Conservation (phyloP, 2,797 vertebrate species). For the Myotis myotis region DNA sequence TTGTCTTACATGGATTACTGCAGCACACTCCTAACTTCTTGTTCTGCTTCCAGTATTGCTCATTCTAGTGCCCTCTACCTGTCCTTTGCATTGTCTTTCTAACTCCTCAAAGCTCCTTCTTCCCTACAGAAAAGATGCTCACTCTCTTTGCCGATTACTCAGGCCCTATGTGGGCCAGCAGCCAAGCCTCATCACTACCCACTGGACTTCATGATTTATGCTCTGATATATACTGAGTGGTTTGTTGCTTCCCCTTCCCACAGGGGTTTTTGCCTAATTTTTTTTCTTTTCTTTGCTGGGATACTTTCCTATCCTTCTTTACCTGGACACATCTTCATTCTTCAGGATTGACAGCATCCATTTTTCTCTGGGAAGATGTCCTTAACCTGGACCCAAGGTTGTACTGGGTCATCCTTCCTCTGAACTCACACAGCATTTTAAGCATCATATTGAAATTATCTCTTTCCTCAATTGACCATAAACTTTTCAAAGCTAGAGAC, state of each 20-base stretch:
- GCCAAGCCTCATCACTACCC: not conserved
- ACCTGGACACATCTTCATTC: not conserved
- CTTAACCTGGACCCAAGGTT: not conserved
- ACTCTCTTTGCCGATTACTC: no score
- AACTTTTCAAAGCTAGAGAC: not conserved
- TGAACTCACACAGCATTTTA: not conserved
- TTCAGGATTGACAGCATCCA: not conserved
- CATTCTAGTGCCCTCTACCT: not conserved
- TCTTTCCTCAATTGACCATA: not conserved
- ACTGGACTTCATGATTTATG: not conserved
- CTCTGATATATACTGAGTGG: not conserved
- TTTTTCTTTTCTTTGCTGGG: not conserved
- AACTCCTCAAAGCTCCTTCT: not conserved
- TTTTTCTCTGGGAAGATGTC: not conserved
- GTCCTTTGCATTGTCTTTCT: not conserved
- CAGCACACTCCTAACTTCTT: not conserved
- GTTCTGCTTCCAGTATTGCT: not conserved
- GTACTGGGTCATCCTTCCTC: not conserved
- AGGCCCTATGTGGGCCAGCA: not conserved
- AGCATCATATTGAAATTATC: not conserved
- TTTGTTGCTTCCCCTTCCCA: not conserved
- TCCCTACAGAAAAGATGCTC: not conserved
- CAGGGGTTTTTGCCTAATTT: not conserved
- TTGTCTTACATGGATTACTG: not conserved
- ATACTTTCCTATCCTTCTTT: not conserved